Evolutionary conservation across 2,888 invertebrate species (phyloP).

Genomic region (Orchesellides sinensis): DNA sequence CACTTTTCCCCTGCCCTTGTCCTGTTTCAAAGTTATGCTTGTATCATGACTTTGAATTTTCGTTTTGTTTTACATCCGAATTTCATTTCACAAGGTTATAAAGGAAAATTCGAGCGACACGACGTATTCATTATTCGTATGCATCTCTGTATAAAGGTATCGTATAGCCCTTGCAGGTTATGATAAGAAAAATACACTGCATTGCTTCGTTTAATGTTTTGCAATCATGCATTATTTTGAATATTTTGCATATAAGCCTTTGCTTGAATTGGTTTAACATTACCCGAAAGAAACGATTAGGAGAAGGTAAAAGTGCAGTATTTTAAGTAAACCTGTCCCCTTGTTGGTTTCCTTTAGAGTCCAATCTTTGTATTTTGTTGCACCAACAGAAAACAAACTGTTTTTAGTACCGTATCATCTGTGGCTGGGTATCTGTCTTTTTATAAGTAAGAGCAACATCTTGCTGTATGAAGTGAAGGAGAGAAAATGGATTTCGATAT

Average conservation of each 20-base stretch:
- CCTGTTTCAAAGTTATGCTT: constrained; percentile 7
- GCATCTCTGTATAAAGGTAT: not conserved
- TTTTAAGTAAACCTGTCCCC: not conserved
- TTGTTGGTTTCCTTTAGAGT: not conserved
- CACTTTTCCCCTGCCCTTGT: constrained; percentile 33
- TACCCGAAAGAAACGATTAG: not conserved
- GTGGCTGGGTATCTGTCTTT: constrained; percentile 22
- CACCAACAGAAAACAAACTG: constrained; percentile 34
- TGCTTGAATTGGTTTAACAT: not conserved
- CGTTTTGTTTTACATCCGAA: not conserved
- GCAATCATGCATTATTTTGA: not conserved
- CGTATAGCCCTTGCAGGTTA: constrained; percentile 4
- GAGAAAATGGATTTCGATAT: constrained; percentile 60
- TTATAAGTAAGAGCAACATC: constrained; percentile 43
- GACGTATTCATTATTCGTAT: not conserved
- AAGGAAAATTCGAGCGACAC: no score
- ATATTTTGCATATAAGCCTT: not conserved
- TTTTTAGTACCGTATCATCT: constrained; percentile 28
- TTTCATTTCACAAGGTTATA: not conserved
- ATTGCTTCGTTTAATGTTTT: not conserved
- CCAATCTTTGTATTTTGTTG: not conserved
- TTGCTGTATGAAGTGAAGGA: constrained; percentile 52
- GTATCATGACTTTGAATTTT: not conserved
- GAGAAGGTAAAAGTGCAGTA: not conserved
- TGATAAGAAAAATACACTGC: not conserved